Conservation (phyloP, 2,113 vertebrate species). For the Gopherus evgoodei region DNA sequence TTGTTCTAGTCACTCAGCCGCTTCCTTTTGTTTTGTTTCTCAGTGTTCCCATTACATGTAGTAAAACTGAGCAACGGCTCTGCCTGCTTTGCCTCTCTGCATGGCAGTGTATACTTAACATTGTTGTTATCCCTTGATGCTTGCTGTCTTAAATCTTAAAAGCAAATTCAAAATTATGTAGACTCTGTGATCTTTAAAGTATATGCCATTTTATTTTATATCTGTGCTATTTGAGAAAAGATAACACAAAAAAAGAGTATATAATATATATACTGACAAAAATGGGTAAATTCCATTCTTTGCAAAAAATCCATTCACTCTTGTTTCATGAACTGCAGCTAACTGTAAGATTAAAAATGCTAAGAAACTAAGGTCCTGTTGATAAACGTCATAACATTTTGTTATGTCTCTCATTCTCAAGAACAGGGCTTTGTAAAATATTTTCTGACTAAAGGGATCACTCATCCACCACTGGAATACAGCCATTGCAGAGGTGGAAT, state of each 20-base stretch:
- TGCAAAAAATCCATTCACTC: neutral
- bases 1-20: neutral
- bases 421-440: neutral
- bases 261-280: neutral
- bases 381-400: neutral
- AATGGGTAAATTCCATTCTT: neutral
- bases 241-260: neutral
- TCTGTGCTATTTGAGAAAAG: neutral
- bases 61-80: neutral
- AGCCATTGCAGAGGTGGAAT: neutral
- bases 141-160: conserved; percentile 46
- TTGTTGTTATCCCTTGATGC: neutral
- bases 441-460: neutral
- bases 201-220: neutral
- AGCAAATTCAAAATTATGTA: neutral
- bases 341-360: neutral
- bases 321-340: neutral
- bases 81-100: neutral
- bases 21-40: neutral
- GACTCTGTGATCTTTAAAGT: neutral
- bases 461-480: conserved; percentile 5
- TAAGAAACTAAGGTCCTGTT: conserved; percentile 15
- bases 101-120: neutral
- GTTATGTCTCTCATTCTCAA: neutral
- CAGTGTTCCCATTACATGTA: neutral